These are phyloP conservation scores for Drosophila saltans DNA, from an alignment of 1,140 invertebrate genomes.

Conservation along the genomic window DNA sequence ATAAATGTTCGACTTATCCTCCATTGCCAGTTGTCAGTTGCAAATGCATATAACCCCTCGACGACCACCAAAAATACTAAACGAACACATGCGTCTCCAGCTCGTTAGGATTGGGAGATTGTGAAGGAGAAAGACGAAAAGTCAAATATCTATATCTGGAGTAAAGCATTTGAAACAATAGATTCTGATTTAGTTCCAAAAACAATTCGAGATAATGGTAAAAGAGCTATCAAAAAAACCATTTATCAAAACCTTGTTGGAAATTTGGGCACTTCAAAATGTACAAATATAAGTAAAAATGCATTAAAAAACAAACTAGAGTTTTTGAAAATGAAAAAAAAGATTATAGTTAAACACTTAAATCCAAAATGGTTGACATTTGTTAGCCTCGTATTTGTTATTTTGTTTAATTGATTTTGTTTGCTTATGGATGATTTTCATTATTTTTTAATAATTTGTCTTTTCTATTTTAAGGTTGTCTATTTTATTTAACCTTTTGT, in stretches of 20 bases:
- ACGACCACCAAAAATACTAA: slow-evolving; percentile 22
- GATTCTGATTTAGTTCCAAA: not conserved
- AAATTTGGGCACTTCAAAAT: slow-evolving; percentile 1
- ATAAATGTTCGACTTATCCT: slow-evolving; percentile 73
- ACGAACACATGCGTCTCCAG: slow-evolving; percentile 22
- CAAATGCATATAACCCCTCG: slow-evolving; percentile 55
- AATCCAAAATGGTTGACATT: no score
- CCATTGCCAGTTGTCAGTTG: slow-evolving; percentile 69
- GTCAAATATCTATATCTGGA: not conserved
- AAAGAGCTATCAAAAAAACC: not conserved
- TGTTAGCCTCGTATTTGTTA: no score
- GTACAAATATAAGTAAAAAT: not conserved
- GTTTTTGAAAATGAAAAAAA: not conserved
- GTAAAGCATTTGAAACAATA: not conserved
- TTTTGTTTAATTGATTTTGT: no score
- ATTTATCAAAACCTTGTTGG: slow-evolving; percentile 4
- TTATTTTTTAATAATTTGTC: no score
- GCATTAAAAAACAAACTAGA: no score
- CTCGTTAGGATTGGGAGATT: slow-evolving; percentile 27
- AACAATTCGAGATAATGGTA: not conserved
- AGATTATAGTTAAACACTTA: no score
- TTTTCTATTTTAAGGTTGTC: no score
- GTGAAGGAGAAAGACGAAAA: slow-evolving; percentile 2
- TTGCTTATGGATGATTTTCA: no score
- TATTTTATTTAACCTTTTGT: no score